Conservation (phyloP, 2,113 vertebrate genomes). For the Chamaetylas fuelleborni region DNA sequence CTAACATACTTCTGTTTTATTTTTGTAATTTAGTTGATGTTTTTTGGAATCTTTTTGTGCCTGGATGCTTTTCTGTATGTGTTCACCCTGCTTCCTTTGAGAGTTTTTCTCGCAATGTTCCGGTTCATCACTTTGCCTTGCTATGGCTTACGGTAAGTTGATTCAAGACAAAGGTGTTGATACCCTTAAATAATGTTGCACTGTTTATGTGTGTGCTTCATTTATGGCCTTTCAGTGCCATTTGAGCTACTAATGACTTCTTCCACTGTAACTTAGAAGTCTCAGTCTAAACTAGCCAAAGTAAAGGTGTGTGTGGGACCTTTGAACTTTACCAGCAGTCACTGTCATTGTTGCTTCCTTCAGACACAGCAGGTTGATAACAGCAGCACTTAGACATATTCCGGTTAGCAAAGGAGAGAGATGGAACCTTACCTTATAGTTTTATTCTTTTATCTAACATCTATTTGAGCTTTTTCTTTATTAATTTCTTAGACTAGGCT, state of each 20-base stretch:
- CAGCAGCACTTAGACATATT: background rate
- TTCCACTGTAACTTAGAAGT: background rate
- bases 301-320: background rate
- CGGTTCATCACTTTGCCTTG: conserved; percentile 91
- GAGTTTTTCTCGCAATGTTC: conserved; percentile 89
- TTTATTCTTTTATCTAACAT: background rate
- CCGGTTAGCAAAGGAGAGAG: background rate
- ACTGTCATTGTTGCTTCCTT: background rate
- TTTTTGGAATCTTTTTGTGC: conserved; percentile 95
- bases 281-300: background rate
- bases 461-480: background rate
- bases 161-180: background rate
- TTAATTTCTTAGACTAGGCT: background rate
- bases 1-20: conserved; percentile 38
- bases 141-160: conserved; percentile 89
- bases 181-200: background rate
- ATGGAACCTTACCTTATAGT: background rate
- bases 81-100: conserved; percentile 92
- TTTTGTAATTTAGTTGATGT: conserved; percentile 85
- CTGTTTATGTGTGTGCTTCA: background rate
- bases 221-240: background rate
- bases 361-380: background rate
- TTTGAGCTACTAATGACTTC: background rate
- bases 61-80: conserved; percentile 96
- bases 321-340: background rate